phyloP scores from a whole-genome alignment of 2,113 vertebrate genomes.

The Heptranchias perlo region DNA sequence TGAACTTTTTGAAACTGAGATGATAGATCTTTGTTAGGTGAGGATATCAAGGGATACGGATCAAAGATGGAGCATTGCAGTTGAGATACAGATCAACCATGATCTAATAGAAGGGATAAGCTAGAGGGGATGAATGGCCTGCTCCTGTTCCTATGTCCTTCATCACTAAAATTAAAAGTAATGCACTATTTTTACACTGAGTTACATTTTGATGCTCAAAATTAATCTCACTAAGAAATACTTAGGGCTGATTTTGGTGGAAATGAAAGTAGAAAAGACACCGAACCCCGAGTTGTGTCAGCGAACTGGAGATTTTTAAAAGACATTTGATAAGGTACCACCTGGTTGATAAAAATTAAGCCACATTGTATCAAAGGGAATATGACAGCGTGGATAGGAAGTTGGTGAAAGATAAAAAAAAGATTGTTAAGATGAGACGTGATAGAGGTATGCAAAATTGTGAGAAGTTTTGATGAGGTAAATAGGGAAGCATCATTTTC shows the following conservation, averaged over 20 bases:
- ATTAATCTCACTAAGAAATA: neutral
- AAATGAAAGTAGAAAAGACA: neutral
- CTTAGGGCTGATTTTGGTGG: neutral
- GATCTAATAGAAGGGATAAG: neutral
- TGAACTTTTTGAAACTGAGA: neutral
- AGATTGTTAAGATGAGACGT: too few relatives aligned
- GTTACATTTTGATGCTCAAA: neutral
- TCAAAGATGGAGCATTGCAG: neutral
- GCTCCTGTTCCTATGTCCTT: neutral
- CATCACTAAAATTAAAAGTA: neutral
- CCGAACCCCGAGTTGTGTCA: neutral
- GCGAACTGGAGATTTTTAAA: neutral
- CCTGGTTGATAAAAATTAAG: neutral
- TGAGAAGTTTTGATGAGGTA: too few relatives aligned
- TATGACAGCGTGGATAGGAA: too few relatives aligned
- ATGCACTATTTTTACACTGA: neutral
- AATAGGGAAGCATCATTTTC: too few relatives aligned
- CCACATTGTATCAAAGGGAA: neutral
- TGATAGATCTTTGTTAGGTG: neutral
- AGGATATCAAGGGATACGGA: neutral
- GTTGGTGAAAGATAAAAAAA: too few relatives aligned
- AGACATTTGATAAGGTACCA: neutral
- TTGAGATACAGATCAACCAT: neutral
- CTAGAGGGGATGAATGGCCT: neutral
- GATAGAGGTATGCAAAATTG: too few relatives aligned